phyloP scores from a whole-genome alignment of 92 coral and sea anemone genomes.

The Parazoanthus swiftii region DNA sequence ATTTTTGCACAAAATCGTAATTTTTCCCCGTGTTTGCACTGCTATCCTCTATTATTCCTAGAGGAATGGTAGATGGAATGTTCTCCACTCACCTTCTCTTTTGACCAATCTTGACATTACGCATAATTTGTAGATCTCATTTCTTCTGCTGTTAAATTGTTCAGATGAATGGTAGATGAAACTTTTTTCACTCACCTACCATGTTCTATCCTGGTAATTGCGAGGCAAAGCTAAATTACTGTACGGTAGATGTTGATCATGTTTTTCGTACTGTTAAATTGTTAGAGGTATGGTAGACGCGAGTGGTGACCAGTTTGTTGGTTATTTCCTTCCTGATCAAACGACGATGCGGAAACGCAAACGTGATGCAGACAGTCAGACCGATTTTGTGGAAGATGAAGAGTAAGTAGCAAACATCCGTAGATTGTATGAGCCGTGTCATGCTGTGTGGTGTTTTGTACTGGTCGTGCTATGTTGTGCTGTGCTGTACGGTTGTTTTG shows the following conservation, averaged over 20 bases:
- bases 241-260: not conserved
- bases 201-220: too few species aligned
- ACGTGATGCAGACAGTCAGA: slow-evolving; percentile 77
- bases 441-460: not conserved
- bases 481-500: not conserved
- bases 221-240: too few species aligned
- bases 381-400: slow-evolving; percentile 89
- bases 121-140: too few species aligned
- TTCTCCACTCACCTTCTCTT: too few species aligned
- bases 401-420: slow-evolving; percentile 64
- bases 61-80: too few species aligned
- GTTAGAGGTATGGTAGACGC: slow-evolving; percentile 94
- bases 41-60: too few species aligned
- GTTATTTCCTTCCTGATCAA: slow-evolving; percentile 84
- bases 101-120: too few species aligned
- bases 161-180: too few species aligned
- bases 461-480: not conserved
- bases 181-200: not conserved
- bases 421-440: not conserved
- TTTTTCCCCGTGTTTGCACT: too few species aligned
- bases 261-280: not conserved
- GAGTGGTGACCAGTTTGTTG: slow-evolving; percentile 99
- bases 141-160: too few species aligned
- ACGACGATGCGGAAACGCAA: slow-evolving; percentile 87
- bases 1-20: too few species aligned